phyloP scores from a whole-genome alignment of 2,888 invertebrate species.

The Pollenia griseotomentosa region DNA sequence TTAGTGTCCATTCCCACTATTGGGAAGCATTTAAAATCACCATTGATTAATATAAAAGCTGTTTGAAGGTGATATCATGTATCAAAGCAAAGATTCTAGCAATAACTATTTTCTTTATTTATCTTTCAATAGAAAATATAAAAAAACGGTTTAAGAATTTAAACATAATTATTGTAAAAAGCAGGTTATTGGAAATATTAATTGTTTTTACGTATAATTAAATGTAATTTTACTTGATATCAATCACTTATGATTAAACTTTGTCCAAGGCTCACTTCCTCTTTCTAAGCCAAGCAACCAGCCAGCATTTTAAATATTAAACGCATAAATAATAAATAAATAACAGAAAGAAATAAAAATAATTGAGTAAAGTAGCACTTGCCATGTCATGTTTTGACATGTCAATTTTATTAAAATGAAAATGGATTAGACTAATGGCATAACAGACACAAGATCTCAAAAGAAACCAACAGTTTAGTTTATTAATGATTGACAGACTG shows the following conservation, averaged over 20 bases:
- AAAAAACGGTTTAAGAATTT: too few relatives aligned
- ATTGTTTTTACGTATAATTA: not conserved
- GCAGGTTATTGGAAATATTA: too few relatives aligned
- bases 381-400: conserved; percentile 47
- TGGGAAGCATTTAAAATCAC: too few relatives aligned
- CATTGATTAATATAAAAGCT: too few relatives aligned
- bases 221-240: conserved; percentile 9
- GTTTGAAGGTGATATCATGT: too few relatives aligned
- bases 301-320: conserved; percentile 44
- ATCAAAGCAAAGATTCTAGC: too few relatives aligned
- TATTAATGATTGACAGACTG: conserved; percentile 67
- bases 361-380: conserved; percentile 49
- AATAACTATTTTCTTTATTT: too few relatives aligned
- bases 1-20: too few relatives aligned
- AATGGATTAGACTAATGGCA: conserved; percentile 54
- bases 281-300: not conserved
- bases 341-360: conserved; percentile 16
- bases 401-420: conserved; percentile 63
- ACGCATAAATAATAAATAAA: conserved; percentile 28
- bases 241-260: conserved; percentile 14
- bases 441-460: conserved; percentile 29
- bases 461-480: conserved; percentile 54
- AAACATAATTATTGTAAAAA: too few relatives aligned
- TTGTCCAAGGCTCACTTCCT: not conserved
- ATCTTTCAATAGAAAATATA: too few relatives aligned